Base-by-base conservation (phyloP, 2,113 vertebrate genomes). In the Stigmatopora argus region DNA sequence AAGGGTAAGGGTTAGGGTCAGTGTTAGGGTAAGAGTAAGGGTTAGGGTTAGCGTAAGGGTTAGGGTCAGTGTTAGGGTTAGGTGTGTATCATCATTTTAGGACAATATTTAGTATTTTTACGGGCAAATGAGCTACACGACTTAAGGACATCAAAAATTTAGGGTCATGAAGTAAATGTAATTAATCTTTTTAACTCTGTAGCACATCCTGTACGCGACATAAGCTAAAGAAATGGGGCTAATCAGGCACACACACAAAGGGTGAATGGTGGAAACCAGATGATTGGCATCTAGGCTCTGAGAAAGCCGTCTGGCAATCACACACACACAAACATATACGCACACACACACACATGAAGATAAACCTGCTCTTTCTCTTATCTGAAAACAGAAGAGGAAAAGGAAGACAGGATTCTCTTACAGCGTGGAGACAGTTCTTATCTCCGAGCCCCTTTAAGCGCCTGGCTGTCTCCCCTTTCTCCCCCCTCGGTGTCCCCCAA, bases 381-480 rank as follows among this genome's bases (percentile, higher is more conserved):
- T 86, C 78, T 75, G 67, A 68, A 74, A 75, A 65, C 52, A 58
- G 72, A 77, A 68, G 69, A 78, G 73, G 67, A 77, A 62, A 68
- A 56, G 67, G 73, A 68, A 73, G 75, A 64, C 62, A 74, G 81
- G 78, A 88, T 88, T 84, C 78, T 80, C 84, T 88, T 88, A 83
- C 86, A 81, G 70, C 8, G 52, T 72, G 83, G 84, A 88, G 86
- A 88, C 84, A 78, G 78, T 83, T 76, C 71, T 85, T 88, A 86
- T 88, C 86, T 80, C 49, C 77, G 81, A 81, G 81, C 44, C 83
- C 75, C 78, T 83, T 73, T 82, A 75, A 75, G 64, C 73, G 56
- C 49, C 53, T 18, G 14, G 49, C 62, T 58, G 57, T 35, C 65
- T 38, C 41, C 58, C 38, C 58, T 44, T 10, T 21, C 17, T 34